These are phyloP conservation scores for Trichonephila clavata DNA, from an alignment of 1,140 invertebrate genomes.

Conservation along the genomic window DNA sequence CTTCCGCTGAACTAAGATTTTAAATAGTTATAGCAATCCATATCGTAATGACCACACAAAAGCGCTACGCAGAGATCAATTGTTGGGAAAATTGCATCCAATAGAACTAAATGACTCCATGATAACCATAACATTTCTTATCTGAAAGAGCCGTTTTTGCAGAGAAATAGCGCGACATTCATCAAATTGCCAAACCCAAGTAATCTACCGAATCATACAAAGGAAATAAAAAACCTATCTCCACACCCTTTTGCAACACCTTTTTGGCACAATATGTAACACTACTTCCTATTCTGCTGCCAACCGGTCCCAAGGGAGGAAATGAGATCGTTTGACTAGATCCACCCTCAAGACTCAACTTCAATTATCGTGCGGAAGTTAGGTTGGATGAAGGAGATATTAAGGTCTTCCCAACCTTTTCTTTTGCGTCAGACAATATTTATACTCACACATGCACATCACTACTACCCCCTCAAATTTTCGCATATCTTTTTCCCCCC, in stretches of 20 bases:
- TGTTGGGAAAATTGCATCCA: constrained; percentile 22
- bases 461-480: neutral
- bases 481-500: neutral
- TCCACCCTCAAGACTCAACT: constrained; percentile 34
- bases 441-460: neutral
- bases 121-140: constrained; percentile 29
- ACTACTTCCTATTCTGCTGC: constrained; percentile 43
- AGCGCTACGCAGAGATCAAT: neutral
- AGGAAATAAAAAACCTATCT: constrained; percentile 35
- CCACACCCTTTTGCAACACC: neutral
- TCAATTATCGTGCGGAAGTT: constrained; percentile 70
- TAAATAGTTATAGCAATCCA: neutral
- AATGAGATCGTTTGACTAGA: constrained; percentile 67
- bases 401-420: constrained; percentile 33
- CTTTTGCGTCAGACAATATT: neutral
- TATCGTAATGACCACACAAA: constrained; percentile 2
- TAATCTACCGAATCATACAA: constrained; percentile 30
- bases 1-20: neutral
- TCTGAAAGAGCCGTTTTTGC: neutral
- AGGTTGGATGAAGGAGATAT: constrained; percentile 3
- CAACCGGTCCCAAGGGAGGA: constrained; percentile 11
- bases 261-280: constrained; percentile 4
- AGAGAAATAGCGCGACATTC: neutral
- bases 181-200: constrained; percentile 43
- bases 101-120: neutral